Evolutionary conservation across 2,888 invertebrate genomes (phyloP).

Genomic region (Clepsis dumicolana): DNA sequence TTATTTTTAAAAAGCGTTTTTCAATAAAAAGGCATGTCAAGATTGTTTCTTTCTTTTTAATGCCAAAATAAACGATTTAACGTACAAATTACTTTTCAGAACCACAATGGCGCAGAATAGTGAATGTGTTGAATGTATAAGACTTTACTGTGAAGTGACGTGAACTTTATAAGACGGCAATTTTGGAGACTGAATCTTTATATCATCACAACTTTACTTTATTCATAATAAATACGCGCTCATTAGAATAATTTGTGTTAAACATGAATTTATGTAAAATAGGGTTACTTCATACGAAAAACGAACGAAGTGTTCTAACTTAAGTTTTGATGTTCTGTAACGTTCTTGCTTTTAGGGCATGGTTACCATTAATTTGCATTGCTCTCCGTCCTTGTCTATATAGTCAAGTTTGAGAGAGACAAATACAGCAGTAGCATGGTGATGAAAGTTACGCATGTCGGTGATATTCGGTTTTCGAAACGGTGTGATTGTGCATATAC

Average conservation of each 20-base stretch:
- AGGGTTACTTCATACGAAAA: not conserved
- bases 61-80: no score
- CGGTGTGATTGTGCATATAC: no score
- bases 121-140: slow-evolving; percentile 60
- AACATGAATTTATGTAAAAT: slow-evolving; percentile 9
- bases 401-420: not conserved
- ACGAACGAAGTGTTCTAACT: no score
- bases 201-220: slow-evolving; percentile 10
- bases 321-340: no score
- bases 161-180: slow-evolving; percentile 16
- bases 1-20: no score
- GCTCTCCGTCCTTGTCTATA: not conserved
- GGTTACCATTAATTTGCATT: not conserved
- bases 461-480: no score
- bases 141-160: not conserved
- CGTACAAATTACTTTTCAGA: slow-evolving; percentile 59
- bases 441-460: no score
- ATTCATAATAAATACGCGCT: slow-evolving; percentile 3
- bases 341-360: no score
- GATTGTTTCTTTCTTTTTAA: no score
- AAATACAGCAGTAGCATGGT: not conserved
- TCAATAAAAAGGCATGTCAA: no score
- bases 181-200: slow-evolving; percentile 38
- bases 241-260: slow-evolving; percentile 15
- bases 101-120: slow-evolving; percentile 69